A percentile compares a stretch with the other conserved stretches of the same genome.
These are phyloP conservation scores for Carollia perspicillata DNA, from an alignment of 2,113 vertebrate genomes.

Conservation along the genomic window DNA sequence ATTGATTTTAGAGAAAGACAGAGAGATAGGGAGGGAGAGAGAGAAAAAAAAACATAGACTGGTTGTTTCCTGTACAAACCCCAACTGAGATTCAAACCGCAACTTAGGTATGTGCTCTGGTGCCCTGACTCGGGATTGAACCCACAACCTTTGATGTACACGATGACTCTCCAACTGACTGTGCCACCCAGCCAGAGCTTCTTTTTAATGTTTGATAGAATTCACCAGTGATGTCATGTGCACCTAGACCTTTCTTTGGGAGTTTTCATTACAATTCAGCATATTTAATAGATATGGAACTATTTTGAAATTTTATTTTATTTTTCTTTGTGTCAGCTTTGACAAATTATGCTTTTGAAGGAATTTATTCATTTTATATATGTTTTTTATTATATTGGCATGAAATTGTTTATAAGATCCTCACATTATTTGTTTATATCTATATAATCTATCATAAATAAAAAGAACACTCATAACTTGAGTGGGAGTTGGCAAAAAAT, in stretches of 20 bases:
- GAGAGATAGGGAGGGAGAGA: no score
- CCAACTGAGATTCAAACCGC: no score
- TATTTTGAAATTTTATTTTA: not conserved
- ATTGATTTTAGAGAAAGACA: not conserved
- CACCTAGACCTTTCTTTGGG: not conserved
- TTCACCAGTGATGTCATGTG: not conserved
- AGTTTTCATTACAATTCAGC: constrained; percentile 11
- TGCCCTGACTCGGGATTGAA: no score
- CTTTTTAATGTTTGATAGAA: not conserved
- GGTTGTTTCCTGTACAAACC: no score
- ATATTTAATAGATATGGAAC: not conserved
- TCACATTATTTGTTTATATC: not conserved
- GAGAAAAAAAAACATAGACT: no score
- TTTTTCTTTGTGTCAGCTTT: not conserved
- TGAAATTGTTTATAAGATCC: not conserved
- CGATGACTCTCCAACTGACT: no score
- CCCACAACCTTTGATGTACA: no score
- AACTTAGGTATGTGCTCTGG: no score
- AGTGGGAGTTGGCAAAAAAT: not conserved
- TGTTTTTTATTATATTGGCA: not conserved
- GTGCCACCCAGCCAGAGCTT: no score
- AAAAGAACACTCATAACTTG: not conserved
- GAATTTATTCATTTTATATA: not conserved
- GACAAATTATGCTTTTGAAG: not conserved
- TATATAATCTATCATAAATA: not conserved